Conservation (phyloP, 2,113 vertebrate species). For the Apodemus sylvaticus region DNA sequence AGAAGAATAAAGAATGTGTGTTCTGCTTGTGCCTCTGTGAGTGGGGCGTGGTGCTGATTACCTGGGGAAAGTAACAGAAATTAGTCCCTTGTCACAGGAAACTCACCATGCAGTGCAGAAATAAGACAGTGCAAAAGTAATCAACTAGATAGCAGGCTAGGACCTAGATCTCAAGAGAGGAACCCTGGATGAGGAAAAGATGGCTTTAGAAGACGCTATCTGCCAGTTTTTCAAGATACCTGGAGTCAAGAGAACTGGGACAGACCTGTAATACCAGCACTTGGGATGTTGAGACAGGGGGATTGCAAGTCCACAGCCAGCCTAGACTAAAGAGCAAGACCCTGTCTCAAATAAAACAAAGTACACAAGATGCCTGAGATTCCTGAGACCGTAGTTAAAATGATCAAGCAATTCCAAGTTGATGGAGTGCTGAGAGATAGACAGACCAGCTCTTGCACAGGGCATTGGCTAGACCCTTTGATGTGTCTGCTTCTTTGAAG, state of each 20-base stretch:
- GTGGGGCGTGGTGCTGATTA: neutral
- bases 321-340: neutral
- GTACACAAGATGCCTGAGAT: neutral
- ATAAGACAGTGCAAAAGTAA: constrained; percentile 1
- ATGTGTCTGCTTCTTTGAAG: neutral
- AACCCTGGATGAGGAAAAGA: neutral
- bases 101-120: neutral
- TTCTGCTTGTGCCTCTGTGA: neutral
- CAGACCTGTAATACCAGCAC: neutral
- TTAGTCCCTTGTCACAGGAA: neutral
- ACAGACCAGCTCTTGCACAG: neutral
- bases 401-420: neutral
- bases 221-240: neutral
- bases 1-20: neutral
- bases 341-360: neutral
- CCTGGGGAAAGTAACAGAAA: neutral
- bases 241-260: neutral
- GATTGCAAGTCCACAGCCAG: neutral
- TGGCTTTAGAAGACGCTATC: neutral
- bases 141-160: neutral
- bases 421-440: neutral
- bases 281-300: neutral
- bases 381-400: neutral
- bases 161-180: neutral
- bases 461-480: neutral